A percentile compares a stretch with the other conserved stretches of the same genome.
Evolutionary conservation across 2,888 invertebrate genomes (phyloP).

Genomic region (Parnassius apollo): DNA sequence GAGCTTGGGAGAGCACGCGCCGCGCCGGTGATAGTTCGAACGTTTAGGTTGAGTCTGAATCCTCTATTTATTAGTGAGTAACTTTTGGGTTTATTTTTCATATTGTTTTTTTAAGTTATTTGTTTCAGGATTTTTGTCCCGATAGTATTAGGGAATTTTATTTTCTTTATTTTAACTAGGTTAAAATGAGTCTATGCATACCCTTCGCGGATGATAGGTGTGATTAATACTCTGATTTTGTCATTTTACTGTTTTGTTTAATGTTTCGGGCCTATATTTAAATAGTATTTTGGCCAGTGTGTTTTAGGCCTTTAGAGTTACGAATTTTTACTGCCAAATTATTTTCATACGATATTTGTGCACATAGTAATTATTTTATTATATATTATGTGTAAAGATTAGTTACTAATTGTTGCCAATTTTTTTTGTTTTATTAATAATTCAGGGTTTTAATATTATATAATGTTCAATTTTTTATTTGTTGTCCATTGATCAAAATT

Average conservation of each 20-base stretch:
- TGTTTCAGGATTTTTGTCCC: conserved; percentile 81
- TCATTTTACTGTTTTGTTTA: conserved; percentile 77
- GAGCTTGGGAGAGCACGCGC: conserved; percentile 31
- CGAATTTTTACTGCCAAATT: conserved; percentile 82
- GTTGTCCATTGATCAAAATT: conserved; percentile 80
- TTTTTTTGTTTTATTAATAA: conserved; percentile 73
- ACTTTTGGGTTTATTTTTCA: conserved; percentile 80
- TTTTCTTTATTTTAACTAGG: conserved; percentile 77
- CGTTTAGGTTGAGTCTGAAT: conserved; percentile 73
- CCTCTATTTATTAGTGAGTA: conserved; percentile 80
- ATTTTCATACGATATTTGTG: conserved; percentile 81
- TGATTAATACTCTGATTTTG: conserved; percentile 78
- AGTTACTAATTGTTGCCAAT: conserved; percentile 80
- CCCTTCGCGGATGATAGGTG: conserved; percentile 70
- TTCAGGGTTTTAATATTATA: conserved; percentile 79
- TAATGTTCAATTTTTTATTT: conserved; percentile 75
- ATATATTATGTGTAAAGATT: conserved; percentile 74
- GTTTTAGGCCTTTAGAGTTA: conserved; percentile 78
- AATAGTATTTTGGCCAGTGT: conserved; percentile 79
- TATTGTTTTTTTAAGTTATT: conserved; percentile 77
- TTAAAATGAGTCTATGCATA: conserved; percentile 68
- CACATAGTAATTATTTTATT: conserved; percentile 80
- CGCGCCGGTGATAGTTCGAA: conserved; percentile 62
- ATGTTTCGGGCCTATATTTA: conserved; percentile 77
- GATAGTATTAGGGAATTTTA: conserved; percentile 81